These are phyloP conservation scores for Lysandra coridon DNA, from an alignment of 2,888 invertebrate species.

Conservation along the genomic window DNA sequence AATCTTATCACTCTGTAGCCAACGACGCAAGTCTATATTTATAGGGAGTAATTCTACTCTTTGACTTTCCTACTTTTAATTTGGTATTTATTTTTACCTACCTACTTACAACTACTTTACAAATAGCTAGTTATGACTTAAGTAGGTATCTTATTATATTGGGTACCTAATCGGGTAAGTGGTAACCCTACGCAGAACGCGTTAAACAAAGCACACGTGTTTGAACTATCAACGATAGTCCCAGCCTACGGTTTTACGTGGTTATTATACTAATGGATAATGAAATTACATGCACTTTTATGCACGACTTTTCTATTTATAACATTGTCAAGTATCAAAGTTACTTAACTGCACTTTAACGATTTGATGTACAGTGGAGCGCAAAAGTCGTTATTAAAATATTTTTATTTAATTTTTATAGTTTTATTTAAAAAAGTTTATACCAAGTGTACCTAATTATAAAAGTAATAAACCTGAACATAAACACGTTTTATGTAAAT, in stretches of 20 bases:
- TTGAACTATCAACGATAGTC: constrained; percentile 27
- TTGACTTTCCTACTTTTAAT: too few species aligned
- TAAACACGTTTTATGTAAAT: constrained; percentile 26
- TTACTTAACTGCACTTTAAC: background rate
- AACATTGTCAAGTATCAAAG: constrained; percentile 1
- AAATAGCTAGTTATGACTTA: too few species aligned
- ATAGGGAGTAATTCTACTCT: background rate
- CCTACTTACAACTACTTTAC: too few species aligned
- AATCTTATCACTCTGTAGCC: background rate
- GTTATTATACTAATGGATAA: constrained; percentile 25
- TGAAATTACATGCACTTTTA: constrained; percentile 7
- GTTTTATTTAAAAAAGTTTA: background rate
- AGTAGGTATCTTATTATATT: too few species aligned
- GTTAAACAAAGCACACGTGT: constrained; percentile 18
- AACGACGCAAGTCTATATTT: background rate
- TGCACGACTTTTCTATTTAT: constrained; percentile 19
- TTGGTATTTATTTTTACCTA: too few species aligned
- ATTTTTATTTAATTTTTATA: background rate
- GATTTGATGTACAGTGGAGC: background rate
- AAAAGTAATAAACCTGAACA: constrained; percentile 25
- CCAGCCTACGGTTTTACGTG: constrained; percentile 19
- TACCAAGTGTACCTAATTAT: background rate
- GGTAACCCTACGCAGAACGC: background rate
- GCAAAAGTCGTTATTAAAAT: background rate
- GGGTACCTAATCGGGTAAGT: background rate